These are phyloP conservation scores for Peromyscus aztecus DNA, from an alignment of 2,797 vertebrate species.

Conservation along the genomic window DNA sequence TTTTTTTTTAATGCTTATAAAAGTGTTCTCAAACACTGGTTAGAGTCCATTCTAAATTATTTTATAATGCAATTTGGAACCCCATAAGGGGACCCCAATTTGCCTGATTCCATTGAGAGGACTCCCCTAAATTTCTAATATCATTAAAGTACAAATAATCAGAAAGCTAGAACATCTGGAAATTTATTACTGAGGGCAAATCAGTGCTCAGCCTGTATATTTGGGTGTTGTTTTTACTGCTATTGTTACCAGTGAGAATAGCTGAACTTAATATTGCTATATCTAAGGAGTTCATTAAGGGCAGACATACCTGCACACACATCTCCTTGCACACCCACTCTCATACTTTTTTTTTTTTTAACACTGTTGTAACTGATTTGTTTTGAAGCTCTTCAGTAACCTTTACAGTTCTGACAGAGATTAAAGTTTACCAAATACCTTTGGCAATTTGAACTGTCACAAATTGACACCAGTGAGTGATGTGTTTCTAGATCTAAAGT, in stretches of 20 bases:
- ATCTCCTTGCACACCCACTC: neutral
- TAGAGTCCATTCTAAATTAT: neutral
- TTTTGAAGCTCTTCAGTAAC: conserved; percentile 77
- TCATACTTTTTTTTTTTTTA: neutral
- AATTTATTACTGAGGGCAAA: neutral
- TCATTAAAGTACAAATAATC: neutral
- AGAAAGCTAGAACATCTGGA: neutral
- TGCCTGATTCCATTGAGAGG: neutral
- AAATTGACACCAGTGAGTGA: conserved; percentile 84
- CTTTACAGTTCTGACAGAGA: conserved; percentile 84
- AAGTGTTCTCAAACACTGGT: neutral
- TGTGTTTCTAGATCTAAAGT: conserved; percentile 80
- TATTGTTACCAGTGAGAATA: neutral
- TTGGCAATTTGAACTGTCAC: conserved; percentile 85
- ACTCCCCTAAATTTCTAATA: neutral
- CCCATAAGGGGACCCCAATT: neutral
- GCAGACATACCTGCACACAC: fast-evolving
- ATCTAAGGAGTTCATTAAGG: neutral
- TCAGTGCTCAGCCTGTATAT: neutral
- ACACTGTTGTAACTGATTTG: conserved; percentile 72
- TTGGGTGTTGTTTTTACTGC: neutral
- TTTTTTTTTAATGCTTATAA: neutral
- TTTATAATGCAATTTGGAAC: neutral
- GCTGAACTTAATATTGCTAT: neutral
- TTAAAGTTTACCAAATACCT: conserved; percentile 87